Evolutionary conservation across 2,113 vertebrate species (phyloP), one percentile per base, ranked within the genome.

Genomic region (Todiramphus saurophagus): DNA sequence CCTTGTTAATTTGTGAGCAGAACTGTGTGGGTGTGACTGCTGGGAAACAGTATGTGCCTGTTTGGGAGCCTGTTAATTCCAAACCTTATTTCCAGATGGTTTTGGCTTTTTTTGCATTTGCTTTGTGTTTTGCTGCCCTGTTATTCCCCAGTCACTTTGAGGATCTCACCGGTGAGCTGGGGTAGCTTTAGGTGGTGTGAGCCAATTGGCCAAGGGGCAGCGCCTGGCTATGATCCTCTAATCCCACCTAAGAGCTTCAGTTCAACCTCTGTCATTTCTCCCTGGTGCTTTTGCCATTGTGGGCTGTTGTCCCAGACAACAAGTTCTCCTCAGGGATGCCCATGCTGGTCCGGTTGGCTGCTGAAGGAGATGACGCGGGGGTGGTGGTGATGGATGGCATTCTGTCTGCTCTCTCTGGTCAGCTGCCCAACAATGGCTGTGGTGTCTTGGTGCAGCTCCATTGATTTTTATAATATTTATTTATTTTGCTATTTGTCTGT

Each of bases 11-110:
- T 87, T 74, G 69, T 78, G 81, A 84, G 80, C 83, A 87, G 67
- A 94, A 81, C 92, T 64, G 90, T 7, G 88, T 94, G 96, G 95
- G 95, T 85, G 90, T 66, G 92, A 90, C 72, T 94, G 82, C 92
- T 72, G 94, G 92, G 90, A 93, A 91, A 85, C 64, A 35, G 5
- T 23, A 53, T 24, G 9, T 46, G 37, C 76, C 43, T 1, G 0
- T 74, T 78, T 0, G 27, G 59, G 64, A 83, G 58, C 21, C 1
- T 55, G 3, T 58, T 15, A 48, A 77, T 74, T 82, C 70, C 43
- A 9, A 64, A 16, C 28, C 11, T 2, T 88, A 78, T 81, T 68
- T 51, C 88, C 56, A 48, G 64, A 31, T 75, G 56, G 50, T 51
- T 51, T 43, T 16, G 43, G 15, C 77, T 90, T 83, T 90, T 63